phyloP scores from a whole-genome alignment of 2,888 invertebrate species.

The Metalampra italica region DNA sequence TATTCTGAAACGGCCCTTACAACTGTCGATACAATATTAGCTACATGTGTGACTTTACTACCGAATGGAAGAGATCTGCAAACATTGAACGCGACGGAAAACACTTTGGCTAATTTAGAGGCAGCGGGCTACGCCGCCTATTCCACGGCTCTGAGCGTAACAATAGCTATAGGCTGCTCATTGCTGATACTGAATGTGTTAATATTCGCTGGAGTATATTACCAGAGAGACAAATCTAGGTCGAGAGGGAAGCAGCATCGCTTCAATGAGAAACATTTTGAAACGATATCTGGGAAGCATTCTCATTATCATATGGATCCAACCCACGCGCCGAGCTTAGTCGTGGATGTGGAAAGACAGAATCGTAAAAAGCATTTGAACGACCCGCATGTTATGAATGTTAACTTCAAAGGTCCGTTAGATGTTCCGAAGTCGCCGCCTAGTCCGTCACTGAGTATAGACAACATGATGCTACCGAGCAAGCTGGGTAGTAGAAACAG shows the following conservation, averaged over 20 bases:
- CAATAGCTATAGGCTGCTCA: constrained; percentile 90
- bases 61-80: constrained; percentile 73
- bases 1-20: constrained; percentile 81
- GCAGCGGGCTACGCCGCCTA: constrained; percentile 88
- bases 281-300: constrained; percentile 87
- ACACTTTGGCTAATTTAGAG: constrained; percentile 87
- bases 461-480: constrained; percentile 69
- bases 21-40: constrained; percentile 83
- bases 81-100: constrained; percentile 79
- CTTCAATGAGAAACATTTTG: constrained; percentile 83
- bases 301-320: constrained; percentile 88
- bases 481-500: constrained; percentile 75
- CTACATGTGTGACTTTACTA: constrained; percentile 83
- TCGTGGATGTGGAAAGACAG: constrained; percentile 87
- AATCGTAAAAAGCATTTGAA: constrained; percentile 65
- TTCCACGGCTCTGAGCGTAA: constrained; percentile 86
- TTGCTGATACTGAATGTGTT: constrained; percentile 88
- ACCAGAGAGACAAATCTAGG: constrained; percentile 87
- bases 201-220: constrained; percentile 91
- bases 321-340: constrained; percentile 87
- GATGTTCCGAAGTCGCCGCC: constrained; percentile 80
- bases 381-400: constrained; percentile 72
- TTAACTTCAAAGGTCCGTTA: constrained; percentile 78
- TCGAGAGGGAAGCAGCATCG: constrained; percentile 83
- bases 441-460: constrained; percentile 80